Evolutionary conservation across 2,113 vertebrate species (phyloP).

Genomic region (Thermophis baileyi): DNA sequence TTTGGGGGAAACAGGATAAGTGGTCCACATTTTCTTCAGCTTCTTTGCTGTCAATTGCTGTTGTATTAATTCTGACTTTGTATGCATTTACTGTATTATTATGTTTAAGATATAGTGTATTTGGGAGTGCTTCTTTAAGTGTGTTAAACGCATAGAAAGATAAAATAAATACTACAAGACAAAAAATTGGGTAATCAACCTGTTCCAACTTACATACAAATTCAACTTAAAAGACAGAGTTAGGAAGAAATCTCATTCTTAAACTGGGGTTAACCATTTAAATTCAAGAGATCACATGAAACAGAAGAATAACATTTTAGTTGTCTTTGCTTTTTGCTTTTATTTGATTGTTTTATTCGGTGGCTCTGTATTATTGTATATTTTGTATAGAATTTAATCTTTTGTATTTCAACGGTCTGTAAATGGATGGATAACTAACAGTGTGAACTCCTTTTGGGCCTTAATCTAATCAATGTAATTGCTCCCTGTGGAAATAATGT

Average conservation of each 20-base stretch:
- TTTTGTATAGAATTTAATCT: not conserved
- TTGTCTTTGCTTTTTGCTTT: not conserved
- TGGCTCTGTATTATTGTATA: not conserved
- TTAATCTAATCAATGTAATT: slow-evolving; percentile 18
- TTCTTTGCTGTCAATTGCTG: too few relatives aligned
- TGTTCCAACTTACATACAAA: not conserved
- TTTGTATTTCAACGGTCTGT: not conserved
- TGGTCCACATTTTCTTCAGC: too few relatives aligned
- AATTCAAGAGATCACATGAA: not conserved
- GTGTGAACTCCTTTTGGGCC: slow-evolving; percentile 1
- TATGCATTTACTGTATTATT: too few relatives aligned
- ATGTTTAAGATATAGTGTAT: too few relatives aligned
- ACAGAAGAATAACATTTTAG: not conserved
- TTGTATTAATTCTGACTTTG: too few relatives aligned
- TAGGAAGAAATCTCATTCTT: not conserved
- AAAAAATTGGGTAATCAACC: not conserved
- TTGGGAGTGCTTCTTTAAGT: too few relatives aligned
- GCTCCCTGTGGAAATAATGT: not conserved
- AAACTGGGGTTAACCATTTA: not conserved
- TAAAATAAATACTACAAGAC: not conserved
- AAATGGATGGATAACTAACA: not conserved
- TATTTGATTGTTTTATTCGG: rapidly evolving
- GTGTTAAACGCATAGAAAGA: too few relatives aligned
- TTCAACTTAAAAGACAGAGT: not conserved
- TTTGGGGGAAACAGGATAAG: too few relatives aligned